Base-by-base conservation (phyloP, 1,140 invertebrate species). In the Amyelois transitella region DNA sequence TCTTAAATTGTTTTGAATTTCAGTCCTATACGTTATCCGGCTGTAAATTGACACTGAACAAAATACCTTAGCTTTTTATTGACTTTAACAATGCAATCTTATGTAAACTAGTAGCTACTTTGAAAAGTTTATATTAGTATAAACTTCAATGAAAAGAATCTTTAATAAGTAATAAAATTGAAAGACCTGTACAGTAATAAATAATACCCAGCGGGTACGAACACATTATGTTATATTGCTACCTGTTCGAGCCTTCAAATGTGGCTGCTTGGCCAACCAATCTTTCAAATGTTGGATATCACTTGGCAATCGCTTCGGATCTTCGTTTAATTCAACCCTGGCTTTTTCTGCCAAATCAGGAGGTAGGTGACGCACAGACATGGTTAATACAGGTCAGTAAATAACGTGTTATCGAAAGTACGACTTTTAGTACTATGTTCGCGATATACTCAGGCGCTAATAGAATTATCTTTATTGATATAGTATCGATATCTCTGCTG, bases 181-280 rank as follows among this genome's bases (percentile, higher is more conserved):
- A n/a, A n/a, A n/a, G n/a, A n/a, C n/a, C n/a, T n/a, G n/a, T n/a
- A n/a, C n/a, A n/a, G n/a, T n/a, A n/a, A n/a, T n/a, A n/a, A n/a
- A n/a, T n/a, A n/a, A n/a, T n/a, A n/a, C n/a, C n/a, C n/a, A n/a
- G n/a, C 21, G 21, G 8, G 3, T 2, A 22, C 7, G 14, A 14
- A 43, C 38, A n/a, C 18, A 20, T 5, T 20, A 43, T 14, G 20
- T 21, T 7, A 14, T 25, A 32, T 61, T 18, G 10, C 58, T 56
- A 83, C 80, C 78, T 66, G 70, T 74, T 55, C 82, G 68, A 4
- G 66, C 77, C 1, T 78, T 83, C 14, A 92, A 68, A 79, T 93
- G 91, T 1, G 91, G 90, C 38, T 92, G 90, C 69, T 91, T 90
- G 18, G 65, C 70, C 18, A 93, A 76, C 92, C 92, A 93, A 18